Evolutionary conservation across 2,113 vertebrate species (phyloP).

Genomic region (Xyliphius kryptos): DNA sequence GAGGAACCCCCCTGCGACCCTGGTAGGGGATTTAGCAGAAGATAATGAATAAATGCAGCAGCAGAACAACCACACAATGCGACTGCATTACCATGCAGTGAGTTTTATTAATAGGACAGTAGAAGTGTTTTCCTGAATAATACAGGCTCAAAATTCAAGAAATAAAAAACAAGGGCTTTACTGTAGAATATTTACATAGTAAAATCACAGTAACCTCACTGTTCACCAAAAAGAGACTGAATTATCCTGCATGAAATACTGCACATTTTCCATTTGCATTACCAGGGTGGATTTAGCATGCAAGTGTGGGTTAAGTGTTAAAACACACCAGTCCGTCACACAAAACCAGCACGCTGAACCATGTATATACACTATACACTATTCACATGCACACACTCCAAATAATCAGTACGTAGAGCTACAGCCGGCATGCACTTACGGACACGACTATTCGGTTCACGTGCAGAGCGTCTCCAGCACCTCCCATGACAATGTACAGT

Average conservation of each 20-base stretch:
- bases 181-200: conserved; percentile 28
- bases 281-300: conserved; percentile 20
- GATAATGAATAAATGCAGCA: no score
- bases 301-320: conserved; percentile 39
- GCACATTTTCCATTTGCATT: conserved; percentile 7
- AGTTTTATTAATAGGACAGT: background rate
- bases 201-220: conserved; percentile 20
- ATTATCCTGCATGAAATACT: background rate
- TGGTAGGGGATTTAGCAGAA: no score
- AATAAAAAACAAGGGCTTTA: background rate
- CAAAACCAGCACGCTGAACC: conserved; percentile 9
- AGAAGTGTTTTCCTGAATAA: background rate
- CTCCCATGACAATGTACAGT: no score
- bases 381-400: conserved; percentile 14
- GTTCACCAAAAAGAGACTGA: conserved; percentile 6
- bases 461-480: no score
- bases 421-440: conserved; percentile 32
- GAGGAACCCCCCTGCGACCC: no score
- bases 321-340: conserved; percentile 41
- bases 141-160: background rate
- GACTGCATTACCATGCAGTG: conserved; percentile 3
- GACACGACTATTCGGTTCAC: background rate
- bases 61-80: no score
- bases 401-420: background rate
- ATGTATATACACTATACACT: conserved; percentile 3